Conservation (phyloP, 2,113 vertebrate genomes). For the Papio anubis region DNA sequence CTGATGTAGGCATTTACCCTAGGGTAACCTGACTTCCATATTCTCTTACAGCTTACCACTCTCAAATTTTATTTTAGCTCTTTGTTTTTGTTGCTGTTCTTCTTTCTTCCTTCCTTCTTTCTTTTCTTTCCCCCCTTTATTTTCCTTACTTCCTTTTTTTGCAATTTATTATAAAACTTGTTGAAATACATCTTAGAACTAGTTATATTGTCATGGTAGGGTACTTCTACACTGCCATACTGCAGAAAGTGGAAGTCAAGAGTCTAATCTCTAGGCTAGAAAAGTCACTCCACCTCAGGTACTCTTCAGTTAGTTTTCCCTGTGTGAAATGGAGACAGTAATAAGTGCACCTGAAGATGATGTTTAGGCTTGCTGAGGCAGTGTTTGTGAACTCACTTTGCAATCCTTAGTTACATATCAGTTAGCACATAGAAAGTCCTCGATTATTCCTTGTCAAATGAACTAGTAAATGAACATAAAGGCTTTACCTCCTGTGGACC, state of each 20-base stretch:
- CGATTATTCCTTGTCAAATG: constrained; percentile 33
- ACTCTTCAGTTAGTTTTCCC: not conserved
- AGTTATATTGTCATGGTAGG: not conserved
- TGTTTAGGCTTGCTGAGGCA: not conserved
- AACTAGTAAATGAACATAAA: constrained; percentile 14
- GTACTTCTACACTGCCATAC: not conserved
- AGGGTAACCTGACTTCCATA: not conserved
- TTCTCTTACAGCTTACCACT: not conserved
- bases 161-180: not conserved
- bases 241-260: not conserved
- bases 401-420: constrained; percentile 11
- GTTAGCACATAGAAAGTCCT: not conserved
- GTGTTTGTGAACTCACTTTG: constrained; percentile 28
- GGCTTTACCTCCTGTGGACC: not conserved
- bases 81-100: not conserved
- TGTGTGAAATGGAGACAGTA: not conserved
- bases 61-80: not conserved
- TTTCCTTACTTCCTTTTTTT: not conserved
- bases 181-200: not conserved
- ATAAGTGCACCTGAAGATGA: not conserved
- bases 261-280: not conserved
- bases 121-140: not conserved
- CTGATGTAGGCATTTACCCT: not conserved
- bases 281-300: not conserved
- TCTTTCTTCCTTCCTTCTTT: not conserved